Percentiles rank a stretch among this genome's conserved stretches.
Evolutionary conservation across 2,113 vertebrate genomes (phyloP).

Genomic region (Syngnathus typhle): DNA sequence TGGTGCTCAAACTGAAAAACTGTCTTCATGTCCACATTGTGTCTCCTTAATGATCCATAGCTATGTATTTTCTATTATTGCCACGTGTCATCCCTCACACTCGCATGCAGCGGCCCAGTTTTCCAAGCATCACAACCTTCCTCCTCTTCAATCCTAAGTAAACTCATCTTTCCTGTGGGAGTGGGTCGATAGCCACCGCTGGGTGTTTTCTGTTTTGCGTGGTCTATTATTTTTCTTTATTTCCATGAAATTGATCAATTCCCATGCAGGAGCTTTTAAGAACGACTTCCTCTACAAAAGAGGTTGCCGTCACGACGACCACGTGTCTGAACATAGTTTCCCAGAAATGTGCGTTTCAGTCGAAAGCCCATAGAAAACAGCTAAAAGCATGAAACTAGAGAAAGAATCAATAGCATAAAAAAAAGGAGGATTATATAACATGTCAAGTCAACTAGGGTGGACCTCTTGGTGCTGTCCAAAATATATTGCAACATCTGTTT

Average conservation of each 20-base stretch:
- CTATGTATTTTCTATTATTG: slow-evolving; percentile 1
- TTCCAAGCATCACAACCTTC: slow-evolving; percentile 32
- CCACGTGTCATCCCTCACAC: slow-evolving; percentile 4
- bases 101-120: slow-evolving; percentile 3
- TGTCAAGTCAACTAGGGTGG: background rate
- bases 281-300: background rate
- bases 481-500: background rate
- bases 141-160: slow-evolving; percentile 35
- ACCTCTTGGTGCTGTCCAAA: background rate
- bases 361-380: background rate
- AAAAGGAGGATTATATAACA: slow-evolving; percentile 7
- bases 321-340: background rate
- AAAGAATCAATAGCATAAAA: slow-evolving; percentile 26
- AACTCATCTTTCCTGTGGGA: slow-evolving; percentile 35
- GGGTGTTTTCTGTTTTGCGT: slow-evolving; percentile 18
- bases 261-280: background rate
- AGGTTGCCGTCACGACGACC: background rate
- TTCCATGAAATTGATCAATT: background rate
- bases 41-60: background rate
- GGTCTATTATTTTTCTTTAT: slow-evolving; percentile 2
- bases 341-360: background rate
- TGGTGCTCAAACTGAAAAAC: background rate
- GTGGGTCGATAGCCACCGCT: background rate
- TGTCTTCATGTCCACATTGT: background rate
- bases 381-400: slow-evolving; percentile 10